These are phyloP conservation scores for Myrmophylax atrothorax DNA, from an alignment of 2,113 vertebrate species.

Conservation along the genomic window DNA sequence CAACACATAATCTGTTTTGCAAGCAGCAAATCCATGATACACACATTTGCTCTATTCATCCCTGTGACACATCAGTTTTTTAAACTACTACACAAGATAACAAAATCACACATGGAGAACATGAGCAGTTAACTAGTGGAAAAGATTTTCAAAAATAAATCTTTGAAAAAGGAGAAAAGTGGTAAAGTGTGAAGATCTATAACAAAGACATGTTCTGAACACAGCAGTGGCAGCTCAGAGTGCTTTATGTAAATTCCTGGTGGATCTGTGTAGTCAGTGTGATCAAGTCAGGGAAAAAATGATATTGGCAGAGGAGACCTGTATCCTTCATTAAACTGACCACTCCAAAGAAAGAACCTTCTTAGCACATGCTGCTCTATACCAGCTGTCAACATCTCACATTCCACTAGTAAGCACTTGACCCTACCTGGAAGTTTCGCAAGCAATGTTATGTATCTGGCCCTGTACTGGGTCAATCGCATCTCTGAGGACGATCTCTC, in stretches of 20 bases:
- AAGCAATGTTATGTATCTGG: background rate
- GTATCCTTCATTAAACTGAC: background rate
- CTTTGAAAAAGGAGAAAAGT: background rate
- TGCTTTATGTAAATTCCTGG: background rate
- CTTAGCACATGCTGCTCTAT: background rate
- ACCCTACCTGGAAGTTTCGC: background rate
- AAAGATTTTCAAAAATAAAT: background rate
- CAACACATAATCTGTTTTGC: background rate
- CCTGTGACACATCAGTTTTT: background rate
- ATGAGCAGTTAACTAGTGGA: background rate
- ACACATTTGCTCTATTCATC: background rate
- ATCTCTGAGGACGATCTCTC: background rate
- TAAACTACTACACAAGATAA: background rate
- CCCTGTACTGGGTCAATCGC: rapidly evolving
- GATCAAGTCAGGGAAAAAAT: background rate
- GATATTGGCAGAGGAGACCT: background rate
- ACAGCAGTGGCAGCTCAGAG: background rate
- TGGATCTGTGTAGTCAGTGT: background rate
- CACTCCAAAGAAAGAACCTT: background rate
- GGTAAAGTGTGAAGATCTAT: background rate
- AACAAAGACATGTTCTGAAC: background rate
- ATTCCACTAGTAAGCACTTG: rapidly evolving
- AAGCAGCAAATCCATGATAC: background rate
- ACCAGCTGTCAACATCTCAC: background rate
- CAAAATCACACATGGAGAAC: background rate